Percentiles rank a stretch among this genome's conserved stretches.
Conservation (phyloP, 2,113 vertebrate genomes). For the Struthidea cinerea region DNA sequence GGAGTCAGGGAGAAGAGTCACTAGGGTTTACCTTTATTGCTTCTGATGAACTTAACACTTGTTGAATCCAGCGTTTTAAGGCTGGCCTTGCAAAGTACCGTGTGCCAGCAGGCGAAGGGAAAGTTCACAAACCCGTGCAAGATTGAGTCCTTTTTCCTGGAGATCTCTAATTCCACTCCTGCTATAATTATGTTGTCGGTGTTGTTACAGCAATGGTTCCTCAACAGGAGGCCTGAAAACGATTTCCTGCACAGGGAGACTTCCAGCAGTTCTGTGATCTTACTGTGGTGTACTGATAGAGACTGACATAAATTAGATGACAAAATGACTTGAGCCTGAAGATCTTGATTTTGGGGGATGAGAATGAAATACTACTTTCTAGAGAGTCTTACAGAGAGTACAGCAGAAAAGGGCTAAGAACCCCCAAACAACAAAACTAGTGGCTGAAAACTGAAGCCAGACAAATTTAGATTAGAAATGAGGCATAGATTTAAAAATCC, state of each 20-base stretch:
- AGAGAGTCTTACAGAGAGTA: background rate
- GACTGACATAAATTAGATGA: background rate
- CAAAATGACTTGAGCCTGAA: background rate
- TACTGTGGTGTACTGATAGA: background rate
- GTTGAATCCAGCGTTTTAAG: background rate
- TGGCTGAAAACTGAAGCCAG: background rate
- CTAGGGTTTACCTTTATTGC: fast-evolving
- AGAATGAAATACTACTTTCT: background rate
- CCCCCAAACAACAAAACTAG: fast-evolving
- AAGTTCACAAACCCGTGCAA: fast-evolving
- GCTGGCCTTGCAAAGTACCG: background rate
- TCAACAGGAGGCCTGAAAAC: background rate
- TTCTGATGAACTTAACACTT: background rate
- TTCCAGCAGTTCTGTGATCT: background rate
- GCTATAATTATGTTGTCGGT: background rate
- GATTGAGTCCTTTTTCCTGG: background rate
- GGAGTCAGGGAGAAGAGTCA: background rate
- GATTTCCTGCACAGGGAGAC: background rate
- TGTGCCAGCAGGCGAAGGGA: background rate
- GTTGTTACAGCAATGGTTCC: background rate
- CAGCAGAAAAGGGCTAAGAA: background rate
- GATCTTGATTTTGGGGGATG: background rate
- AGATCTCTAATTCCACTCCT: background rate
- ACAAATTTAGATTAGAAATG: background rate
- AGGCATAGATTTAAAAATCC: background rate